These are phyloP conservation scores for Drosophila novamexicana DNA, from an alignment of 1,140 invertebrate species.

Conservation along the genomic window DNA sequence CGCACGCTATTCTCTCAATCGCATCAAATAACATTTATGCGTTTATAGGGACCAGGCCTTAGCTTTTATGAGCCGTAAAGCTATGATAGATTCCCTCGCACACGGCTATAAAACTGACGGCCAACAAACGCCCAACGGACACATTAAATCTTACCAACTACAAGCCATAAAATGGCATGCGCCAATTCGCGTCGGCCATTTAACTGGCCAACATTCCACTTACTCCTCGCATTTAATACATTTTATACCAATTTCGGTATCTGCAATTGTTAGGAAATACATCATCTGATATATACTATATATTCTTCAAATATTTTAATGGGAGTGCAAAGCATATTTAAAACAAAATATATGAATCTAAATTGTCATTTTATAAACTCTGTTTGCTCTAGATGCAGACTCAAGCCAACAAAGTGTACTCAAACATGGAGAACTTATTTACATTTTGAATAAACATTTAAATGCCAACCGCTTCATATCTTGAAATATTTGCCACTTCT, in stretches of 20 bases:
- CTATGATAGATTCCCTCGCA: slow-evolving; percentile 70
- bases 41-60: slow-evolving; percentile 24
- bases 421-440: too few relatives aligned
- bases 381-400: too few relatives aligned
- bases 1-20: slow-evolving; percentile 26
- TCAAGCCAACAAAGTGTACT: too few relatives aligned
- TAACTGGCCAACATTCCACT: neutral
- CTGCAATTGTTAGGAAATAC: neutral
- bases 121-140: slow-evolving; percentile 40
- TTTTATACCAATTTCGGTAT: slow-evolving; percentile 1
- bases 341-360: too few relatives aligned
- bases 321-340: too few relatives aligned
- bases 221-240: neutral
- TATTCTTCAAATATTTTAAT: too few relatives aligned
- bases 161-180: slow-evolving; percentile 52
- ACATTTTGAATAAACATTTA: too few relatives aligned
- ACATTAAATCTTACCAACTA: slow-evolving; percentile 60
- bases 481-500: too few relatives aligned
- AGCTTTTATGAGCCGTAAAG: slow-evolving; percentile 69
- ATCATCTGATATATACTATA: too few relatives aligned
- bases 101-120: slow-evolving; percentile 59
- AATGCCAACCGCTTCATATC: too few relatives aligned
- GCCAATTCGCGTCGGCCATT: slow-evolving; percentile 4
- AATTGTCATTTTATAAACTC: too few relatives aligned
- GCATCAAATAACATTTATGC: slow-evolving; percentile 43